These are phyloP conservation scores for Montipora capitata DNA, from an alignment of 92 coral and sea anemone genomes.

Conservation along the genomic window DNA sequence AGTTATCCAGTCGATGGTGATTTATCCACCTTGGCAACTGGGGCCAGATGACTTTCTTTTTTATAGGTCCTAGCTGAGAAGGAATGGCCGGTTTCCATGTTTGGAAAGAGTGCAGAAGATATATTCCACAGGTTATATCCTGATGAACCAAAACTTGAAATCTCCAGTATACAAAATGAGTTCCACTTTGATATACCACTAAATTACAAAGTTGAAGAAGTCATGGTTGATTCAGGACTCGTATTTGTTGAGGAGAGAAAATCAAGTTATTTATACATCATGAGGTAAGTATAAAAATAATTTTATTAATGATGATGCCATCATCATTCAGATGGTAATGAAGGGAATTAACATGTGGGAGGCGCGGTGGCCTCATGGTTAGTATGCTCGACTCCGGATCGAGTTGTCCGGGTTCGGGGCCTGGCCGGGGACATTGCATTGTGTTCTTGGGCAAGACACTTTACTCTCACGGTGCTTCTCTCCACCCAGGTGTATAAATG, in stretches of 20 bases:
- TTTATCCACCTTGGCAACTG: too few relatives aligned
- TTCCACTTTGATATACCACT: constrained; percentile 88
- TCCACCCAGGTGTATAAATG: too few relatives aligned
- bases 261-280: neutral
- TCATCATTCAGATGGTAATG: too few relatives aligned
- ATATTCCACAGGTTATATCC: constrained; percentile 85
- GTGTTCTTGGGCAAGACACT: too few relatives aligned
- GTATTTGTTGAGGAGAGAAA: constrained; percentile 80
- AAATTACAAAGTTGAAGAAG: constrained; percentile 83
- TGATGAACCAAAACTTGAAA: constrained; percentile 63
- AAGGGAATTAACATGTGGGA: too few relatives aligned
- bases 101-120: constrained; percentile 70
- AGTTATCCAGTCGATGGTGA: too few relatives aligned
- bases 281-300: constrained; percentile 9
- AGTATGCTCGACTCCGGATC: too few relatives aligned
- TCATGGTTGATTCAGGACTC: constrained; percentile 83
- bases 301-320: neutral
- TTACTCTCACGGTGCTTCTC: too few relatives aligned
- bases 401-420: too few relatives aligned
- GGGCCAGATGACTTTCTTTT: neutral
- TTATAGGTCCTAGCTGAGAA: constrained; percentile 85
- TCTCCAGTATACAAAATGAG: constrained; percentile 84
- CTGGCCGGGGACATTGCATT: too few relatives aligned
- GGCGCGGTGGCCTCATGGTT: too few relatives aligned
- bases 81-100: constrained; percentile 78